Evolutionary conservation across 2,888 invertebrate genomes (phyloP).

Genomic region (Napeogenes sylphis): DNA sequence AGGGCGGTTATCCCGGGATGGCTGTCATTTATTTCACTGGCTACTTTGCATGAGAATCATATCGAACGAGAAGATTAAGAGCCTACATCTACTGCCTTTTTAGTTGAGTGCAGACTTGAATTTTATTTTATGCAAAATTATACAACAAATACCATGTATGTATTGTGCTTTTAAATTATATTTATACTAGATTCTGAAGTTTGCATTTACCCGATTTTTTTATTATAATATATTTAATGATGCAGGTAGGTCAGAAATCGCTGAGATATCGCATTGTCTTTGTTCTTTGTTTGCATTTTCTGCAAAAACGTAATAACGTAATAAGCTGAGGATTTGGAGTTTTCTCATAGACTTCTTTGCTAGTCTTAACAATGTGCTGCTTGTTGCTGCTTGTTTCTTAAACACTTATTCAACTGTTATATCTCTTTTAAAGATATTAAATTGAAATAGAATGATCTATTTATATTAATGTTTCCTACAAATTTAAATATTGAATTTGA

Average conservation of each 20-base stretch:
- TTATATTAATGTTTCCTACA: no score
- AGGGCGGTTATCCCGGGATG: constrained; percentile 39
- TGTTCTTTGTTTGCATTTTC: constrained; percentile 24
- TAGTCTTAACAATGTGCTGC: constrained; percentile 12
- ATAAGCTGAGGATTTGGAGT: constrained; percentile 11
- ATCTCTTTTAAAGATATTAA: neutral
- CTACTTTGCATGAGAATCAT: constrained; percentile 29
- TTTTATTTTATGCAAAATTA: no score
- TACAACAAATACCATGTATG: no score
- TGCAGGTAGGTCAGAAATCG: constrained; percentile 12
- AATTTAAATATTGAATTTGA: no score
- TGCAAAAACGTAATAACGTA: constrained; percentile 23
- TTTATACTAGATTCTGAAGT: neutral
- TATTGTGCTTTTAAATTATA: neutral
- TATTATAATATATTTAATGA: neutral
- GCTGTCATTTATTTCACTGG: constrained; percentile 27
- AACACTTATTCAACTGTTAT: constrained; percentile 1
- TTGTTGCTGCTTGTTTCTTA: constrained; percentile 3
- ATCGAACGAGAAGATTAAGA: constrained; percentile 28
- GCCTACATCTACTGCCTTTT: constrained; percentile 18
- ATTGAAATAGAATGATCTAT: no score
- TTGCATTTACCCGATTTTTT: neutral
- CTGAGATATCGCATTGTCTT: constrained; percentile 17
- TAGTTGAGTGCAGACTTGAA: constrained; percentile 11
- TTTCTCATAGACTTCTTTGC: constrained; percentile 12